A percentile compares a stretch with the other conserved stretches of the same genome.
These are phyloP conservation scores for Apostichopus japonicus DNA, from an alignment of 35 echinoderm and acorn worm species.

Conservation along the genomic window DNA sequence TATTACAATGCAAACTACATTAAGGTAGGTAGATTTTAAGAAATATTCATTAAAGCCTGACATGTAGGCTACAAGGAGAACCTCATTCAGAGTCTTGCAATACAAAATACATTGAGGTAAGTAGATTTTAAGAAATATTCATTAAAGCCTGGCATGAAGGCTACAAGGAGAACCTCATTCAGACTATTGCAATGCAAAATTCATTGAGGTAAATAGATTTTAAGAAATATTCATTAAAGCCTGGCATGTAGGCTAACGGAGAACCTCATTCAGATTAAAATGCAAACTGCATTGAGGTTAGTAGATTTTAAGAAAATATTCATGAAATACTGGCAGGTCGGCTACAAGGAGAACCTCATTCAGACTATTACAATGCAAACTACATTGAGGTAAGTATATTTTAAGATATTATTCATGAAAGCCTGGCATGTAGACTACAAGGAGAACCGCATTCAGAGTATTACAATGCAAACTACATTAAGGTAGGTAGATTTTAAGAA, in stretches of 20 bases:
- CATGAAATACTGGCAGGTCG: too few relatives aligned
- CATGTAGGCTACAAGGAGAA: neutral
- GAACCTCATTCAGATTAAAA: constrained; percentile 79
- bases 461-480: constrained; percentile 77
- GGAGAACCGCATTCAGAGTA: constrained; percentile 73
- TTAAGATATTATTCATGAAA: too few relatives aligned
- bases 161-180: constrained; percentile 55
- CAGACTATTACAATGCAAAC: constrained; percentile 80
- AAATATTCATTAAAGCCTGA: neutral
- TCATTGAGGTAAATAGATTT: too few relatives aligned
- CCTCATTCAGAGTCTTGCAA: constrained; percentile 80
- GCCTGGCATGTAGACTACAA: neutral
- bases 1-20: constrained; percentile 81
- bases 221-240: too few relatives aligned
- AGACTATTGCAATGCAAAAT: too few relatives aligned
- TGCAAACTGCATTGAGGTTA: constrained; percentile 79
- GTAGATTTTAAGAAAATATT: too few relatives aligned
- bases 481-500: constrained; percentile 30
- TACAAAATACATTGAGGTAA: constrained; percentile 75
- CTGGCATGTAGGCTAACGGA: neutral
- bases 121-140: too few relatives aligned
- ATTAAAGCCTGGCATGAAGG: neutral
- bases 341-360: constrained; percentile 64
- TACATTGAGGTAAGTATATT: constrained; percentile 69
- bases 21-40: constrained; percentile 36